These are phyloP conservation scores for Ascaphus truei DNA, from an alignment of 2,113 vertebrate species.

Conservation along the genomic window DNA sequence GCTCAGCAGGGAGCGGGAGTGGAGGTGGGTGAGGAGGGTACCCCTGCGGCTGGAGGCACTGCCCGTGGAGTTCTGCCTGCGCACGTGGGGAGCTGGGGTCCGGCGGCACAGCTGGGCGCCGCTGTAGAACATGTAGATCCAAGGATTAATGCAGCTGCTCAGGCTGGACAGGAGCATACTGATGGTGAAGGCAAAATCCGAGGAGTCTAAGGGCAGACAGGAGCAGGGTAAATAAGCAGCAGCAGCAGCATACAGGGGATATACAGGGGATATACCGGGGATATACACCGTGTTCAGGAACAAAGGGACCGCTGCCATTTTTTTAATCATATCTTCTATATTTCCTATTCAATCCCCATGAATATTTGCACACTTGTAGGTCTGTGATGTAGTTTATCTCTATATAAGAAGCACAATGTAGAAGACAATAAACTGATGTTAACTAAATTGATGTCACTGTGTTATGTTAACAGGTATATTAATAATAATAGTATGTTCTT, in stretches of 20 bases:
- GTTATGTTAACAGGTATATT: no score
- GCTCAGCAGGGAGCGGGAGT: slow-evolving; percentile 3
- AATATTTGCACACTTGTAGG: no score
- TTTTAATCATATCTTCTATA: no score
- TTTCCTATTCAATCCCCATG: no score
- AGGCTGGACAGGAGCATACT: slow-evolving; percentile 73
- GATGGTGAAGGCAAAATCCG: slow-evolving; percentile 64
- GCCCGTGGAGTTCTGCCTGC: slow-evolving; percentile 45
- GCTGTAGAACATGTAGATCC: slow-evolving; percentile 75
- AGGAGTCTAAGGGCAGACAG: slow-evolving; percentile 55
- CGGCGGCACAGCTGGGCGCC: slow-evolving; percentile 54
- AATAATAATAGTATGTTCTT: no score
- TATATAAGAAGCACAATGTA: no score
- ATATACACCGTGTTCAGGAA: no score
- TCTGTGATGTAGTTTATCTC: no score
- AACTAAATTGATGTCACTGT: no score
- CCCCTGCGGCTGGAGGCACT: slow-evolving; percentile 61
- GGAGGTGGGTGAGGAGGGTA: slow-evolving; percentile 53
- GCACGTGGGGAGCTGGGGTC: background rate
- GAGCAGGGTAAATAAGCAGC: background rate
- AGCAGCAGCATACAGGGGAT: background rate
- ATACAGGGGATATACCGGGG: no score
- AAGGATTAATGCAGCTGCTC: slow-evolving; percentile 77
- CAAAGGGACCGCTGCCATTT: no score
- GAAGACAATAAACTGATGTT: no score